Percentiles rank a stretch among this genome's conserved stretches.
These are phyloP conservation scores for Candidula unifasciata DNA, from an alignment of 2,888 invertebrate genomes.

Conservation along the genomic window DNA sequence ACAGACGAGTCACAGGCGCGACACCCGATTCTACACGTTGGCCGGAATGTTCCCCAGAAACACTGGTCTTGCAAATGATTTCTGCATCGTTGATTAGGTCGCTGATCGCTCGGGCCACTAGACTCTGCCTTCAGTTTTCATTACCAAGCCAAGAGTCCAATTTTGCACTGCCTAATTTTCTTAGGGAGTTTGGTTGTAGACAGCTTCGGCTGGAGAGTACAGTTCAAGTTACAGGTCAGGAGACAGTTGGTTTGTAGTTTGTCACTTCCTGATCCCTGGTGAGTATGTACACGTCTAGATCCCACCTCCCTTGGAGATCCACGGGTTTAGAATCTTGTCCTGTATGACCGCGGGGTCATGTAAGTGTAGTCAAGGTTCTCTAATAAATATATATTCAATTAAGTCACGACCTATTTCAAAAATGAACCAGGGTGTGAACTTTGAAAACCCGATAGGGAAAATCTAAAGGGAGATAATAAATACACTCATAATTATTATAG, in stretches of 20 bases:
- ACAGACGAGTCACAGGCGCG: constrained; percentile 33
- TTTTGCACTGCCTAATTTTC: constrained; percentile 41
- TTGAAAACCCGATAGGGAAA: too few species aligned
- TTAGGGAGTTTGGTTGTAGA: constrained; percentile 6
- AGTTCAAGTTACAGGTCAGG: constrained; percentile 6
- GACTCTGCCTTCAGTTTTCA: constrained; percentile 37
- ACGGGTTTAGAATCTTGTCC: too few species aligned
- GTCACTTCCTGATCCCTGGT: neutral
- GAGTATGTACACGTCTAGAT: neutral
- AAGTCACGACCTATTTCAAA: too few species aligned
- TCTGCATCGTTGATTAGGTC: constrained; percentile 29
- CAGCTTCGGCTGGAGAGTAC: constrained; percentile 12
- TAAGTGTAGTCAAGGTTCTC: too few species aligned
- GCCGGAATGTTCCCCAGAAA: neutral
- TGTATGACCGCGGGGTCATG: too few species aligned
- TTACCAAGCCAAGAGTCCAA: constrained; percentile 31
- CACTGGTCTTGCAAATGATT: constrained; percentile 20
- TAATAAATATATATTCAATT: too few species aligned
- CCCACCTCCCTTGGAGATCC: neutral
- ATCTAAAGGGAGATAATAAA: too few species aligned
- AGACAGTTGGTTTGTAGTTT: neutral
- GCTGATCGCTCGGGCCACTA: neutral
- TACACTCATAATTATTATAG: too few species aligned
- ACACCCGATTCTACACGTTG: constrained; percentile 5
- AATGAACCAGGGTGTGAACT: too few species aligned